A percentile compares a stretch with the other conserved stretches of the same genome.
Evolutionary conservation across 2,113 vertebrate species (phyloP).

Genomic region (Callocephalon fimbriatum): DNA sequence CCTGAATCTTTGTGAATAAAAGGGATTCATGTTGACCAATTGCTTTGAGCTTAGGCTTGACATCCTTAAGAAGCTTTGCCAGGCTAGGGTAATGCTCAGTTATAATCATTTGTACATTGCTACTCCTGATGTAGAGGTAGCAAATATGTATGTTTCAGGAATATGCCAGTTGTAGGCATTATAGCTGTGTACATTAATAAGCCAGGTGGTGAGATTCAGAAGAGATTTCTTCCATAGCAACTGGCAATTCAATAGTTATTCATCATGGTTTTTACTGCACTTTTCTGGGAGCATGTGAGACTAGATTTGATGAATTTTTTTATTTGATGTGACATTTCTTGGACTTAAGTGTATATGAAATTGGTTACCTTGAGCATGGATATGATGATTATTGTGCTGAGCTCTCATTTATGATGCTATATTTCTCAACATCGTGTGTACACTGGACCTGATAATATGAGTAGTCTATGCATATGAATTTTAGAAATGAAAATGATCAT

Average conservation of each 20-base stretch:
- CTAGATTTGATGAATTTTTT: neutral
- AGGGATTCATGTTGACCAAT: neutral
- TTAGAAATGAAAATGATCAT: neutral
- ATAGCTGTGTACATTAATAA: neutral
- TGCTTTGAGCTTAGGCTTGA: neutral
- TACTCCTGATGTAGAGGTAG: neutral
- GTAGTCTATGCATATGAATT: neutral
- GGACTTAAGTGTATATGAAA: neutral
- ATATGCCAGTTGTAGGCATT: neutral
- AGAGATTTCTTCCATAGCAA: neutral
- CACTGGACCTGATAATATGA: neutral
- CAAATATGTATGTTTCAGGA: neutral
- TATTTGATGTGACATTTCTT: neutral
- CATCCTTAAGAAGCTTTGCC: neutral
- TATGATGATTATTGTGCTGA: neutral
- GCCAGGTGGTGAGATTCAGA: neutral
- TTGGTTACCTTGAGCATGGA: neutral
- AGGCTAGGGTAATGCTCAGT: neutral
- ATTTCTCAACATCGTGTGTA: neutral
- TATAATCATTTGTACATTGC: neutral
- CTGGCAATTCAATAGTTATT: neutral
- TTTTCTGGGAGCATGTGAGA: neutral
- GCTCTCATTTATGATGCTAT: neutral
- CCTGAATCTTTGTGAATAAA: neutral
- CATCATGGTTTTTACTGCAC: neutral